Evolutionary conservation across 2,888 invertebrate species (phyloP).

Genomic region (Trileptium ribeirensis): DNA sequence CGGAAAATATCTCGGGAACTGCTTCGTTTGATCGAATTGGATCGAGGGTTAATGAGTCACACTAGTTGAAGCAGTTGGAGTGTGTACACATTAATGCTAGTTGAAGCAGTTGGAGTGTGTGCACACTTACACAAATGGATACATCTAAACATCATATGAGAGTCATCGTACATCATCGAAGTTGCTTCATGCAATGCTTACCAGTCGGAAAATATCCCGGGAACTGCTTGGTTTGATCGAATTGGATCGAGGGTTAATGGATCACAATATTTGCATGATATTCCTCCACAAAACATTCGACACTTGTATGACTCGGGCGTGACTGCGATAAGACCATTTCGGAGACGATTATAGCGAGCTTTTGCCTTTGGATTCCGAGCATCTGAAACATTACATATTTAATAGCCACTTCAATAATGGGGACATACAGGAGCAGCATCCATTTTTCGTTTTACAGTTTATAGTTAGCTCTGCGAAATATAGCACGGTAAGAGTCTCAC

Average conservation of each 20-base stretch:
- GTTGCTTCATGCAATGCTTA: slow-evolving; percentile 54
- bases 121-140: no score
- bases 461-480: no score
- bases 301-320: slow-evolving; percentile 68
- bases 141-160: no score
- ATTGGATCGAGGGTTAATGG: slow-evolving; percentile 43
- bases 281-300: slow-evolving; percentile 74
- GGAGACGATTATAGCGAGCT: slow-evolving; percentile 10
- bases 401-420: no score
- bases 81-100: no score
- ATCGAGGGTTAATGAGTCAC: slow-evolving; percentile 55
- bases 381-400: no score
- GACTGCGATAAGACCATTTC: slow-evolving; percentile 31
- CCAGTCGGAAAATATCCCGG: slow-evolving; percentile 77
- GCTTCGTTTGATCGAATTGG: slow-evolving; percentile 60
- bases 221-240: slow-evolving; percentile 67
- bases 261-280: slow-evolving; percentile 69
- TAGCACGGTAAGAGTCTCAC: no score
- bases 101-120: no score
- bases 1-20: slow-evolving; percentile 71
- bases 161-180: no score
- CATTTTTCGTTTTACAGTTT: no score
- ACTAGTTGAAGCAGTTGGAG: slow-evolving; percentile 71
- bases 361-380: no score
- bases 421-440: no score